Evolutionary conservation across 2,113 vertebrate species (phyloP).

Genomic region (Nycticebus coucang): DNA sequence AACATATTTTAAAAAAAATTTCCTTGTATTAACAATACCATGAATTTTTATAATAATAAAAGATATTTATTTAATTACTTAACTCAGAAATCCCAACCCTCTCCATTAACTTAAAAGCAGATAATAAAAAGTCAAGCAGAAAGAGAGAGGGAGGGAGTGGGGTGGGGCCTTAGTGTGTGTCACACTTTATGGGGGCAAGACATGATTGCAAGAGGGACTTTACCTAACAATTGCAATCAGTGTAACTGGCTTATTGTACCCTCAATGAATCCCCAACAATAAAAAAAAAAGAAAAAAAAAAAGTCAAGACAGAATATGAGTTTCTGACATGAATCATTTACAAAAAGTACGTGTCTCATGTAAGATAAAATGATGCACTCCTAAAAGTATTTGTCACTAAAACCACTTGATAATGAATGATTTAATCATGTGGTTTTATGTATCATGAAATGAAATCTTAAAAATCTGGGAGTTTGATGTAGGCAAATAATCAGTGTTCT

Average conservation of each 20-base stretch:
- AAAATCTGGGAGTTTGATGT: constrained; percentile 14
- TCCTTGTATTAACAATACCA: constrained; percentile 29
- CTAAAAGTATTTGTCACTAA: constrained; percentile 2
- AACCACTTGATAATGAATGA: no score
- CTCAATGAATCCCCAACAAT: no score
- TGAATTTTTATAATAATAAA: neutral
- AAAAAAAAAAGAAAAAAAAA: constrained; percentile 38
- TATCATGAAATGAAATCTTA: constrained; percentile 48
- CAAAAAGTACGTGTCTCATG: constrained; percentile 3
- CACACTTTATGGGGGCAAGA: no score
- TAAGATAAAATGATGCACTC: constrained; percentile 20
- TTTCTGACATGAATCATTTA: constrained; percentile 43
- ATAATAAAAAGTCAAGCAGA: no score
- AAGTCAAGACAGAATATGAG: neutral
- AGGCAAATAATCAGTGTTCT: constrained; percentile 9
- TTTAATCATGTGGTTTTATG: neutral
- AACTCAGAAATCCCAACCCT: constrained; percentile 1
- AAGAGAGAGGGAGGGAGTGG: no score
- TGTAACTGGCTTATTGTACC: no score
- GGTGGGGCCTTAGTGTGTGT: no score
- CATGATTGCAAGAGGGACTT: no score
- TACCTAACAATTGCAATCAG: no score
- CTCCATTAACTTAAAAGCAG: neutral
- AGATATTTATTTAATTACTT: neutral
- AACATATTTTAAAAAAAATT: neutral